A percentile compares a stretch with the other conserved stretches of the same genome.
Evolutionary conservation across 2,797 vertebrate genomes (phyloP).

Genomic region (Sebastes glaucus): DNA sequence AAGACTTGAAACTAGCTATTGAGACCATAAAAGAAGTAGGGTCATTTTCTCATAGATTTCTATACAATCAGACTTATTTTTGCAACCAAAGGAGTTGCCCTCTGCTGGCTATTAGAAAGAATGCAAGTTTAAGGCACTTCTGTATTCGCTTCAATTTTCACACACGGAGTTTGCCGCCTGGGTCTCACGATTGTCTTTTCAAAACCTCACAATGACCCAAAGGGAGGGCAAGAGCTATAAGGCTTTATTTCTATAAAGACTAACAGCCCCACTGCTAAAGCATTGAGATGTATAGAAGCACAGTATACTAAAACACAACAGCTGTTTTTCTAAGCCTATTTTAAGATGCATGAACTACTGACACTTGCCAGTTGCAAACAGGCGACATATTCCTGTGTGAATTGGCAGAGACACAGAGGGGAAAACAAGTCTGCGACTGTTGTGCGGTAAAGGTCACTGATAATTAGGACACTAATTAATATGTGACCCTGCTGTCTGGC

Average conservation of each 20-base stretch:
- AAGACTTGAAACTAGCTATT: background rate
- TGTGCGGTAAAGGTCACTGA: slow-evolving; percentile 56
- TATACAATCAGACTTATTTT: background rate
- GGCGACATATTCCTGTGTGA: slow-evolving; percentile 43
- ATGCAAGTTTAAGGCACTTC: background rate
- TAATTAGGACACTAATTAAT: slow-evolving; percentile 68
- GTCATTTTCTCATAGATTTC: background rate
- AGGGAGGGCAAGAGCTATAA: background rate
- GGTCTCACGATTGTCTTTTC: background rate
- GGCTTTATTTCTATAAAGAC: background rate
- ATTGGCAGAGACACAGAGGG: slow-evolving; percentile 39
- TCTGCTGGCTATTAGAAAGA: background rate
- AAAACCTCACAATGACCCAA: background rate
- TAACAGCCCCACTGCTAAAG: background rate
- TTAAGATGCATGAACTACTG: slow-evolving; percentile 34
- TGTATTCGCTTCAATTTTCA: background rate
- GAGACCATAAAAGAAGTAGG: background rate
- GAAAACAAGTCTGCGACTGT: slow-evolving; percentile 36
- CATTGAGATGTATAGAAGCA: slow-evolving; percentile 4
- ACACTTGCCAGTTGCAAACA: slow-evolving; percentile 46
- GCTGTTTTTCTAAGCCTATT: slow-evolving; percentile 24
- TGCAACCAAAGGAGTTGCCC: background rate
- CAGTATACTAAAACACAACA: slow-evolving; percentile 15
- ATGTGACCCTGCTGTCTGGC: slow-evolving; percentile 58
- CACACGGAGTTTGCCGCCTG: background rate